Evolutionary conservation across 2,113 vertebrate genomes (phyloP), one percentile per base, ranked within the genome.

Genomic region (Gymnogyps californianus): DNA sequence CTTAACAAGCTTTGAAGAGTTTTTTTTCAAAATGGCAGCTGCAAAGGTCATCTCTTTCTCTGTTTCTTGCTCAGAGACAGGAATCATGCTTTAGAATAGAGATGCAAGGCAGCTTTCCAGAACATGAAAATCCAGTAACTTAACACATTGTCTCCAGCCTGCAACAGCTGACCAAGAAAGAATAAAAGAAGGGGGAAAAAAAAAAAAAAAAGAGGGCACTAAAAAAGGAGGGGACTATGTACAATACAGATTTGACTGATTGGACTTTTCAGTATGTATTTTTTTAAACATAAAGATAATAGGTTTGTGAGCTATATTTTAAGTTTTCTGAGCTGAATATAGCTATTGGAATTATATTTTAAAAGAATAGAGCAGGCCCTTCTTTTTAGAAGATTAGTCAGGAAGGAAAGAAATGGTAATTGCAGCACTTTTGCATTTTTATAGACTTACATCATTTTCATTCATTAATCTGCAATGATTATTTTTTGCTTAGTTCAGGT

Each of bases 11-110:
- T 91, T 84, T 91, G 55, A 89, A 82, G 77, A 34, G 5, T 3
- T 57, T 78, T 78, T n/a, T 94, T 74, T 24, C 88, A 91, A 96
- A 96, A 93, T 96, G 95, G 95, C 62, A 96, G 28, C 72, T 93
- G 59, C 72, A 89, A 86, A 97, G 94, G 83, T 95, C 65, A 92
- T 24, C 46, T 67, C 34, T 83, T 82, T 90, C 31, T 65, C 51
- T 91, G 25, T 83, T 87, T 72, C 51, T 78, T 79, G 24, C 61
- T 57, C 4, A 1, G 52, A 92, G 59, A 78, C 44, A 76, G 36
- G 38, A 93, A 76, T 69, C 7, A 1, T 57, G 25, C n/a, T 76
- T 77, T 31, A 64, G 61, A 92, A 82, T 10, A 89, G 81, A 86
- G 51, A 74, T 69, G 16, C 40, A 57, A 88, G 66, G 47, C n/a